Base-by-base conservation (phyloP, 2,797 vertebrate species). In the Acomys russatus region DNA sequence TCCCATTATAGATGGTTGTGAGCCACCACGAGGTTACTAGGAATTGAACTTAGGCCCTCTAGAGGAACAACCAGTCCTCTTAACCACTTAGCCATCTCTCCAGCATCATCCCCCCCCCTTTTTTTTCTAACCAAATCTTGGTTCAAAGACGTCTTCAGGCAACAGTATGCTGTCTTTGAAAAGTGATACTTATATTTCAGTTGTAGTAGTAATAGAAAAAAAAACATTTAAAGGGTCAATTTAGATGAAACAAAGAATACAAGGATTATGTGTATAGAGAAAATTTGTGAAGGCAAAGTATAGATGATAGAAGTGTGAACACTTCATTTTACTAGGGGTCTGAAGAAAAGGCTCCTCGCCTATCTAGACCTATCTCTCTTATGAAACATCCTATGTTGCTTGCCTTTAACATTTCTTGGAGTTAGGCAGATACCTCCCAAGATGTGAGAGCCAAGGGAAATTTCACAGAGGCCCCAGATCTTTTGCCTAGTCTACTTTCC, bases 211-310 rank as follows among this genome's bases (percentile, higher is more conserved):
- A 59, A 61, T 77, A n/a, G 20, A 70, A 84, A 54, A 79, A 84
- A 93, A 94, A 80, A 15, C 59, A 64, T 86, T 91, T 76, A 82
- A 59, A 94, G 87, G 90, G 15, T 54, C 71, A 80, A n/a, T 30
- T 71, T 80, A 66, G 66, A 88, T 14, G 11, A 61, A 78, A 89
- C n/a, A 44, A 44, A 80, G 22, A 54, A 28, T 63, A 10, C 11
- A 20, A n/a, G 54, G 73, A 49, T 49, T 17, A 68, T 3, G 5
- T 30, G 15, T 38, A 23, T 49, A 88, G 30, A 33, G 17, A 92
- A 30, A 9, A 63, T 90, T 78, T 82, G 80, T 80, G 82, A 44
- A 85, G 44, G 30, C 23, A 90, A 38, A 44, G 35, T 22, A 4
- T 3, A 73, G 49, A 49, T 38, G 28, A 22, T 10, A 59, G 17